Evolutionary conservation across 1,140 invertebrate genomes (phyloP), one percentile per base, ranked within the genome.

Genomic region (Lordiphosa collinella): DNA sequence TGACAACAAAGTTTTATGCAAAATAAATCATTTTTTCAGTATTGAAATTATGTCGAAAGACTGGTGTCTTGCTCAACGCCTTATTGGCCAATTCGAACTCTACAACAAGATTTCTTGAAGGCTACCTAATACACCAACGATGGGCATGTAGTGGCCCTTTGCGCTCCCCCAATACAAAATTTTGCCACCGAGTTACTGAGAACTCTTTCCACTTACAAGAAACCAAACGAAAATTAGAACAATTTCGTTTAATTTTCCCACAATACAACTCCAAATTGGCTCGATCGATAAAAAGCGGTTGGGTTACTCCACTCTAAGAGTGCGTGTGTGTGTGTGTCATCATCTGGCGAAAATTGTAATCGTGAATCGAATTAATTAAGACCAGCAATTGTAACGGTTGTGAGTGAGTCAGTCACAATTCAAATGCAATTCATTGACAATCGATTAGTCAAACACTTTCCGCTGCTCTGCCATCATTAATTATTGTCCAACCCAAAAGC

Each of bases 391-490:
- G 76, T 57, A 66, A 79, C 75, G 76, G 44, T 59, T 70, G 71
- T 79, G 76, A 75, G 49, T 82, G 70, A 75, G 56, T 66, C 53
- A 64, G 51, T 50, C 36, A 53, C 50, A 80, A 80, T 80, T 60
- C 55, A 53, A 82, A 74, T 80, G 76, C 79, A 80, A 82, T 82
- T 80, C 75, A 80, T 80, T 71, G 78, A 71, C 76, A 80, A 80
- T 80, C 75, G 78, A 80, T 80, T 80, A 82, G 76, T 82, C 75
- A 80, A 82, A 82, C 75, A 76, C 76, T 80, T 80, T 82, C 71
- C 78, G 76, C 75, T 50, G 51, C 72, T 48, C 35, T 44, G 56
- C 65, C 48, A 62, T 67, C 70, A 82, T 79, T 79, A 79, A 79
- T 79, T 82, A 82, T 66, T 40, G 35, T 18, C 63, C 63, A 18